Evolutionary conservation across 2,888 invertebrate species (phyloP).

Genomic region (Noctua pronuba): DNA sequence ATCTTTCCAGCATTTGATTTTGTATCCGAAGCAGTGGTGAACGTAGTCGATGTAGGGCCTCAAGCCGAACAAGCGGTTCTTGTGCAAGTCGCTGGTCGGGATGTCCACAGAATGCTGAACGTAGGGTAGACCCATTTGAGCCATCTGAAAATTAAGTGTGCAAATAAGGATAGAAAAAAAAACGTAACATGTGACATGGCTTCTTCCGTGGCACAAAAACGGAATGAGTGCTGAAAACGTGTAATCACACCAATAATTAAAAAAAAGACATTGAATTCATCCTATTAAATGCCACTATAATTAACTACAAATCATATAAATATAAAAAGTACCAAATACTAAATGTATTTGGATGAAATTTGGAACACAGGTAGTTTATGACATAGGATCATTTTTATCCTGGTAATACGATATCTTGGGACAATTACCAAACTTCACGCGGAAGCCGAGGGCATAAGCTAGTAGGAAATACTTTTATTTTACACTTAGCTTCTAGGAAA

Average conservation of each 20-base stretch:
- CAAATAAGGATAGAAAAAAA: neutral
- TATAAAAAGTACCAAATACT: no score
- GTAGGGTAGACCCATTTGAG: slow-evolving; percentile 22
- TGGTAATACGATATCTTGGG: no score
- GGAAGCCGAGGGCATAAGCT: neutral
- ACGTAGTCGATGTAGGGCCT: slow-evolving; percentile 30
- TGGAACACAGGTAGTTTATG: neutral
- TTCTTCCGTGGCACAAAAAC: neutral
- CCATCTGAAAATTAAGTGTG: slow-evolving; percentile 6
- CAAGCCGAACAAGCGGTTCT: slow-evolving; percentile 28
- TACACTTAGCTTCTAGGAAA: neutral
- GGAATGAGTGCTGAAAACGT: neutral
- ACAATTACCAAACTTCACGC: neutral
- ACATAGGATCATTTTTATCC: neutral
- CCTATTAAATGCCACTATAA: neutral
- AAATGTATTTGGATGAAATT: neutral
- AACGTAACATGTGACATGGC: neutral
- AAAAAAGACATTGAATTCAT: no score
- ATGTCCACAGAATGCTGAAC: slow-evolving; percentile 18
- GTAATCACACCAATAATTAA: neutral
- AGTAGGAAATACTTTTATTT: neutral
- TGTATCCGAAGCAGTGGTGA: slow-evolving; percentile 2
- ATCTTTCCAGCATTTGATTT: slow-evolving; percentile 32
- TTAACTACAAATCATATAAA: no score
- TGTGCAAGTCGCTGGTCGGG: slow-evolving; percentile 36